Evolutionary conservation across 2,888 invertebrate species (phyloP), one percentile per base, ranked within the genome.

Genomic region (Athalia rosae): DNA sequence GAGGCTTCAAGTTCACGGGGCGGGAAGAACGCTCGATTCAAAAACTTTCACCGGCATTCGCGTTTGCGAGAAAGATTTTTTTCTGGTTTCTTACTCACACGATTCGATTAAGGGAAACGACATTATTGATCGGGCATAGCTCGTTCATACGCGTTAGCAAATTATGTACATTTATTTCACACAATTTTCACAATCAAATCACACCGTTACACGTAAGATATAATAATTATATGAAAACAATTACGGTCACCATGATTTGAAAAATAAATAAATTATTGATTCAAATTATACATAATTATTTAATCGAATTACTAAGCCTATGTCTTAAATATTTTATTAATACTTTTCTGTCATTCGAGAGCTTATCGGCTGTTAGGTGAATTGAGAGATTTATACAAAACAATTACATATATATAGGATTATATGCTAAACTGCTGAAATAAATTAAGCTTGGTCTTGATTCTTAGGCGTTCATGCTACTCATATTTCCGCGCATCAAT

Each of bases 81-180:
- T n/a, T 47, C 0, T 4, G 5, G 2, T 61, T 8, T 28, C 62
- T 48, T 5, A 13, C 13, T 41, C 15, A 28, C 50, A 28, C n/a
- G 58, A 71, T 71, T 45, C 7, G 50, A 66, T 13, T n/a, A 71
- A 71, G n/a, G n/a, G 8, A 45, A 43, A 50, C 43, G 8, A 13
- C 15, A 13, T 45, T 53, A 45, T 11, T 45, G 9, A 13, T 53
- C 3, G 15, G 9, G 28, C 28, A 28, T 28, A 28, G 2, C 28
- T 28, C 28, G 28, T 28, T 28, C 28, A 28, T 28, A 28, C 28
- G 28, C 11, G 53, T 5, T 53, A 43, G 9, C 48, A 11, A 67
- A 41, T 11, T 58, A 53, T 67, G 48, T 50, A 67, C 67, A 53
- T 71, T 71, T 71, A 71, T 71, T 71, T 58, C 71, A 71, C 71